phyloP scores from a whole-genome alignment of 92 coral and sea anemone genomes.

The Scolanthus callimorphus region DNA sequence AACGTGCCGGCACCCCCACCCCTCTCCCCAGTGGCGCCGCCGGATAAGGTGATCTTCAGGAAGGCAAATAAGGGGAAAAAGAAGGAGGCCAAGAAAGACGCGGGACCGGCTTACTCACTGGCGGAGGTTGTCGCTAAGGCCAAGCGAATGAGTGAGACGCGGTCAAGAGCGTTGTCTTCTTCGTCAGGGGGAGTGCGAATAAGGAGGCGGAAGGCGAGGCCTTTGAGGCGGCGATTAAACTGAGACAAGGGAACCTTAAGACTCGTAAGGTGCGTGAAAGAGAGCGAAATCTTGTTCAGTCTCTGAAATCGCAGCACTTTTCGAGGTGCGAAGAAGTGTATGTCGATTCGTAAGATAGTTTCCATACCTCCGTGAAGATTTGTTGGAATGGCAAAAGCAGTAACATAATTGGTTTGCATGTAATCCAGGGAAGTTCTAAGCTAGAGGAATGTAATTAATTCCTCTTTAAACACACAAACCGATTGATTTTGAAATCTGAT shows the following conservation, averaged over 20 bases:
- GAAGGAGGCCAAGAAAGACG: constrained; percentile 54
- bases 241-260: constrained; percentile 53
- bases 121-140: constrained; percentile 84
- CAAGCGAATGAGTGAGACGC: constrained; percentile 67
- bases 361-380: too few relatives aligned
- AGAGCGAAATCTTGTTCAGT: too few relatives aligned
- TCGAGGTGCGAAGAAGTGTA: too few relatives aligned
- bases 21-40: constrained; percentile 77
- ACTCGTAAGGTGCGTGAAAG: constrained; percentile 14
- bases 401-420: too few relatives aligned
- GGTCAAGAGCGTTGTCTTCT: constrained; percentile 41
- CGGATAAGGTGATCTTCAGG: constrained; percentile 34
- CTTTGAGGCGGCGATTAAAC: constrained; percentile 61
- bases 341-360: too few relatives aligned
- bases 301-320: too few relatives aligned
- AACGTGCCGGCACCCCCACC: constrained; percentile 70
- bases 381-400: too few relatives aligned
- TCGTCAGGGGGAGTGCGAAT: constrained; percentile 22
- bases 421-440: too few relatives aligned
- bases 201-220: constrained; percentile 40
- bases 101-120: constrained; percentile 67
- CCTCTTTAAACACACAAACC: too few relatives aligned
- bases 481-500: too few relatives aligned
- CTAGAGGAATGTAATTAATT: too few relatives aligned
- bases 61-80: constrained; percentile 38